Base-by-base conservation (phyloP, 1,140 invertebrate genomes). In the Diorhabda elongata region DNA sequence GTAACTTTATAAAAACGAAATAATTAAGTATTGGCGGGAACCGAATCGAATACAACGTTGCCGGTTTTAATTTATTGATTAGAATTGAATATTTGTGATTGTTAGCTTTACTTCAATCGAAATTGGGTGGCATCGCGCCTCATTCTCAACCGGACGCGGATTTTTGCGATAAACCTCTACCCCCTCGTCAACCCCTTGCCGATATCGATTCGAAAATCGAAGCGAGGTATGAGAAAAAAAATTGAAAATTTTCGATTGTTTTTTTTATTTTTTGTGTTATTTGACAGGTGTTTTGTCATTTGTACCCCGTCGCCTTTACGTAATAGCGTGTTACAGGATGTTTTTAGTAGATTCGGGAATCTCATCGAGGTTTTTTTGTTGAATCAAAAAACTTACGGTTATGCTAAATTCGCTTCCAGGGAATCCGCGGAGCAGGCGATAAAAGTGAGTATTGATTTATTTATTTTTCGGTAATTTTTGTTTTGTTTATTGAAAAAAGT, bases 311-410 rank as follows among this genome's bases (percentile, higher is more conserved):
- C 89, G 70, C 89, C 94, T 63, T 91, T 94, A 11, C 89, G 92
- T 2, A 85, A 90, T 61, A 86, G 89, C 71, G 88, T 91, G n/a
- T 85, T 98, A 78, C 89, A 90, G 76, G 94, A 97, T 82, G 88
- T 92, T 2, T 98, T 98, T 80, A 92, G 91, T 75, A 87, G 95
- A 75, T 97, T 97, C 85, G 95, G 94, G n/a, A 90, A 93, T 79
- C 84, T 98, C 2, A 96, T 97, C 72, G 93, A 96, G 80, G 92
- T 96, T 3, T 95, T 94, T 76, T 88, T 96, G 79, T 83, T 97
- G 69, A 89, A 90, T 66, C 93, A 94, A 78, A 92, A 92, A 83
- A 95, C 91, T 76, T 96, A 93, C 83, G 95, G 95, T 0, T 98
- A 96, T 82, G 95, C 92, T 0, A 94, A 94, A 78, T 98, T 94